Base-by-base conservation (phyloP, 2,113 vertebrate species). In the Rhombomys opimus region DNA sequence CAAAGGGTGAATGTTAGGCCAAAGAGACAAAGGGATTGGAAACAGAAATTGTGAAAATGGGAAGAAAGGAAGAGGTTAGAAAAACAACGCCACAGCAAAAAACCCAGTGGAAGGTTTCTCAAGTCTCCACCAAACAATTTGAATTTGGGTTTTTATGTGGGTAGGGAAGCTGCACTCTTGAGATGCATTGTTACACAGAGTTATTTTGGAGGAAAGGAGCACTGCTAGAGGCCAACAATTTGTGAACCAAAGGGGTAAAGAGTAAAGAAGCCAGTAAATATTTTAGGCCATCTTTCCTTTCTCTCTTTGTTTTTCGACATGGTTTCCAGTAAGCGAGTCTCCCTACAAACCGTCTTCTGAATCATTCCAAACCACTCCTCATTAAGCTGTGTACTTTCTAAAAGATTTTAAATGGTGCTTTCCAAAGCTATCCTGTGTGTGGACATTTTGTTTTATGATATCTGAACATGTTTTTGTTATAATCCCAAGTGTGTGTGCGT, bases 351-450 rank as follows among this genome's bases (percentile, higher is more conserved):
- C 23, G 78, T 70, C 65, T 78, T 92, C 68, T 65, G 87, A 73
- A 17, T 72, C 72, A n/a, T 22, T 73, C 72, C 72, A 73, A 73
- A 84, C 54, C 54, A 20, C 77, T 76, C 63, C 52, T 88, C 96
- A 90, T 50, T 57, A 92, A 59, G 63, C 82, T 57, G 50, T 2
- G 9, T 46, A 41, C 63, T 85, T 95, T 88, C 46, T 92, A 4
- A 95, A 91, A 27, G 75, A 9, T 80, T 92, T 90, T 38, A 87
- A 75, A 78, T 61, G 84, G 12, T 41, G 72, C 59, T 27, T 97
- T 63, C 84, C 65, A 52, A 86, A 38, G 61, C n/a, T 89, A 57
- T 35, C 38, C 59, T 57, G 7, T 61, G 35, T 90, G 65, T 65
- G 30, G n/a, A 38, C 72, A 35, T 75, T 73, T 94, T 90, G 9